Conservation (phyloP, 2,888 invertebrate species). For the Adelphocoris suturalis region DNA sequence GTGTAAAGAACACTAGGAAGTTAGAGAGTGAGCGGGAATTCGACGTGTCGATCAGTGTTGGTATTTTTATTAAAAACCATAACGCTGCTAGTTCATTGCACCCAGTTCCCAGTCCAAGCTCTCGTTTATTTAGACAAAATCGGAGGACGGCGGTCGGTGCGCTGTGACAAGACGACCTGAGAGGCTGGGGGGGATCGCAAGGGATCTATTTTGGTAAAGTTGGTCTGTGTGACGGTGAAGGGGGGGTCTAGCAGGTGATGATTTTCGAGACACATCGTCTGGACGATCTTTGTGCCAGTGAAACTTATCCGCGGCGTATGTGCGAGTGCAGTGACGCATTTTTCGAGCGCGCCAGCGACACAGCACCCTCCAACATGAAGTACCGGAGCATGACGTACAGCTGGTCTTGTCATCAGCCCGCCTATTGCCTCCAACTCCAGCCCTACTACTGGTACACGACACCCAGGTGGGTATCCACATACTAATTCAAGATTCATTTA, state of each 20-base stretch:
- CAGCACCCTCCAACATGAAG: constrained; percentile 10
- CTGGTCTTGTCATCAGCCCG: constrained; percentile 50
- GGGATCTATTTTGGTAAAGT: constrained; percentile 56
- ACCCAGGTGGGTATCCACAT: neutral
- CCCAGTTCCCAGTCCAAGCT: neutral
- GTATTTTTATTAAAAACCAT: no score
- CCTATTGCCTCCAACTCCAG: constrained; percentile 40
- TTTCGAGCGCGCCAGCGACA: constrained; percentile 6
- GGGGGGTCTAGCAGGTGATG: constrained; percentile 52
- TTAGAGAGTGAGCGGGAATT: no score
- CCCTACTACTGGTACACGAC: constrained; percentile 52
- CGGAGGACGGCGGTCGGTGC: constrained; percentile 11
- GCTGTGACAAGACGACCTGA: constrained; percentile 25
- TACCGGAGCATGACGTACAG: constrained; percentile 51
- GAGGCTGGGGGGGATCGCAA: constrained; percentile 4
- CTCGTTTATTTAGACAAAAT: constrained; percentile 15
- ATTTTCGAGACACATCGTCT: constrained; percentile 4
- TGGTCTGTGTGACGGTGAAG: constrained; percentile 41
- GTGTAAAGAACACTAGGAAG: no score
- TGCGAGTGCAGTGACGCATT: constrained; percentile 4
- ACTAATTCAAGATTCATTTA: no score
- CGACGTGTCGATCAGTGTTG: no score
- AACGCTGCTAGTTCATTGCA: neutral
- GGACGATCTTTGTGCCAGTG: neutral
- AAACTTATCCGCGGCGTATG: constrained; percentile 9